Percentiles rank a stretch among this genome's conserved stretches.
Evolutionary conservation across 2,797 vertebrate genomes (phyloP).

Genomic region (Myotis myotis): DNA sequence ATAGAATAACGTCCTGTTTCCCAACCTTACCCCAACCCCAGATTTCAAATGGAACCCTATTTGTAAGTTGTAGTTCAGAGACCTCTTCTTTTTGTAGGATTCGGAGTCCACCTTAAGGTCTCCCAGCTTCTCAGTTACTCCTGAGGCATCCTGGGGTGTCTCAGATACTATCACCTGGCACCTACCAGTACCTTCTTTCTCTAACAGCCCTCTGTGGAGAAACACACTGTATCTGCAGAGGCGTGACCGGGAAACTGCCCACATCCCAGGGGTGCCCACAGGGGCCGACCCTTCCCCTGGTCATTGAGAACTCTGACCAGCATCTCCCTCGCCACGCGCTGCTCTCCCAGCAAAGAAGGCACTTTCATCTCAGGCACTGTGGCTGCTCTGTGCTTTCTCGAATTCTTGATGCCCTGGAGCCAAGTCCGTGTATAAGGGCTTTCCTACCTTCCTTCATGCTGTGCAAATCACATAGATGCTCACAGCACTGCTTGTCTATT

Average conservation of each 20-base stretch:
- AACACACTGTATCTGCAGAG: not conserved
- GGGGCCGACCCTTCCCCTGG: not conserved
- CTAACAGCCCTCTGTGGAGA: not conserved
- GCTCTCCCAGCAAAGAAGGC: rapidly evolving
- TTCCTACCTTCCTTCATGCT: not conserved
- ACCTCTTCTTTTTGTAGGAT: not conserved
- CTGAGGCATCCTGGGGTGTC: not conserved
- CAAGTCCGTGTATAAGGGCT: not conserved
- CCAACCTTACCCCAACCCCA: not conserved
- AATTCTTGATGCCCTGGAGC: not conserved
- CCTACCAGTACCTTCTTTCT: not conserved
- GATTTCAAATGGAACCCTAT: not conserved
- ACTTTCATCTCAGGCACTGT: not conserved
- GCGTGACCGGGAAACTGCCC: not conserved
- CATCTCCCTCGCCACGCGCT: not conserved
- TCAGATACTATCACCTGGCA: not conserved
- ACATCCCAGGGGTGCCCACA: not conserved
- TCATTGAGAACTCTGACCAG: no score
- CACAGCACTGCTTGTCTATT: not conserved
- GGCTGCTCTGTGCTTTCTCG: not conserved
- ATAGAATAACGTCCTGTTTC: not conserved
- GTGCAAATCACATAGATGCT: not conserved
- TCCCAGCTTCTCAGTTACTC: not conserved
- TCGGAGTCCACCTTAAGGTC: not conserved
- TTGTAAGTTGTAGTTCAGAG: not conserved